These are phyloP conservation scores for Sprattus sprattus DNA, from an alignment of 2,113 vertebrate species.

Conservation along the genomic window DNA sequence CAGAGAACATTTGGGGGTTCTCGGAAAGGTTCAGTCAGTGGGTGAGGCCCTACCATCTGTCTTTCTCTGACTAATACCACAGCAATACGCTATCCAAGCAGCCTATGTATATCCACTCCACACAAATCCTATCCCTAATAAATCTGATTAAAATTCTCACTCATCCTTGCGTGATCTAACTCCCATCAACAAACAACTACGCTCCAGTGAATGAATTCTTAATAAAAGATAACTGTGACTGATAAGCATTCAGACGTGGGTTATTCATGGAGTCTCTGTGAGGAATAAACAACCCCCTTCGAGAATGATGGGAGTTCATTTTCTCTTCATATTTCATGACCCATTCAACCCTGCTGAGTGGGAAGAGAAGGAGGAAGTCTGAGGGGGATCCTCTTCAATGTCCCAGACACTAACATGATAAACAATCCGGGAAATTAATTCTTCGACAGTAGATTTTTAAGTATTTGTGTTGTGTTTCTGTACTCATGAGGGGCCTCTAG, in stretches of 20 bases:
- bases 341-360: not conserved
- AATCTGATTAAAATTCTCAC: slow-evolving; percentile 8
- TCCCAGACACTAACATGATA: not conserved
- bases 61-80: not conserved
- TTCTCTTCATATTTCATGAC: slow-evolving; percentile 17
- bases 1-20: not conserved
- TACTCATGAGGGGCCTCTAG: not conserved
- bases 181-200: slow-evolving; percentile 14
- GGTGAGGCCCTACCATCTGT: slow-evolving; percentile 20
- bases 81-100: not conserved
- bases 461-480: not conserved
- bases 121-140: slow-evolving; percentile 18
- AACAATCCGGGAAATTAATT: slow-evolving; percentile 25
- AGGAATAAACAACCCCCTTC: slow-evolving; percentile 9
- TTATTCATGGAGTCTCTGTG: not conserved
- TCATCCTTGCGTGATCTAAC: not conserved
- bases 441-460: not conserved
- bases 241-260: slow-evolving; percentile 15
- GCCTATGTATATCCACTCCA: not conserved
- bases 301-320: not conserved
- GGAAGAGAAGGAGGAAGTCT: not conserved
- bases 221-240: slow-evolving; percentile 22
- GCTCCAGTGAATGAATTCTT: slow-evolving; percentile 20
- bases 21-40: slow-evolving; percentile 4
- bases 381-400: not conserved